These are phyloP conservation scores for Microcebus jonahi DNA, from an alignment of 2,113 vertebrate genomes.

Conservation along the genomic window DNA sequence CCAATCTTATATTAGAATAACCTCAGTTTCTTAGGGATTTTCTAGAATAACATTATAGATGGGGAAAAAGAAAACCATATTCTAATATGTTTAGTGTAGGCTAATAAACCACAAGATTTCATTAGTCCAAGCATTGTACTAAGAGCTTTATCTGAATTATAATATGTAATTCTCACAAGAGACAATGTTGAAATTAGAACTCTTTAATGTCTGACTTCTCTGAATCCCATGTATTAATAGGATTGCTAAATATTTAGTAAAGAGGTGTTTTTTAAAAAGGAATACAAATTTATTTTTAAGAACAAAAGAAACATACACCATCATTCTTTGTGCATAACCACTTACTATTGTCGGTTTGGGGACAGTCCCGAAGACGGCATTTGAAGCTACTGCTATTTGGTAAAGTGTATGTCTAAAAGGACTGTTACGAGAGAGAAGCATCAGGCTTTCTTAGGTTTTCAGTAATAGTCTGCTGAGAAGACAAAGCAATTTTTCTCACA, in stretches of 20 bases:
- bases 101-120: neutral
- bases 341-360: neutral
- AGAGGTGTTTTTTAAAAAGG: neutral
- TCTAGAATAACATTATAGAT: neutral
- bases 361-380: neutral
- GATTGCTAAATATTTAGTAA: neutral
- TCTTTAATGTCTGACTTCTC: neutral
- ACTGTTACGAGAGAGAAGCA: neutral
- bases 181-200: neutral
- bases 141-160: neutral
- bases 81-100: neutral
- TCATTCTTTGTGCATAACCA: neutral
- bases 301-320: neutral
- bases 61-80: neutral
- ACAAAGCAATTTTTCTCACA: constrained; percentile 47
- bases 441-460: neutral
- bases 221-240: neutral
- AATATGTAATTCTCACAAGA: neutral
- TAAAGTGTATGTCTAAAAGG: neutral
- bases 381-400: neutral
- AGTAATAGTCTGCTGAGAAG: neutral
- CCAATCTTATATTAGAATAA: neutral
- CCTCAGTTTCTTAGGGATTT: neutral
- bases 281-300: constrained; percentile 29
- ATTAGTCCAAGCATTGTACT: neutral